Evolutionary conservation across 1,140 invertebrate genomes (phyloP).

Genomic region (Harlomillsia oculata): DNA sequence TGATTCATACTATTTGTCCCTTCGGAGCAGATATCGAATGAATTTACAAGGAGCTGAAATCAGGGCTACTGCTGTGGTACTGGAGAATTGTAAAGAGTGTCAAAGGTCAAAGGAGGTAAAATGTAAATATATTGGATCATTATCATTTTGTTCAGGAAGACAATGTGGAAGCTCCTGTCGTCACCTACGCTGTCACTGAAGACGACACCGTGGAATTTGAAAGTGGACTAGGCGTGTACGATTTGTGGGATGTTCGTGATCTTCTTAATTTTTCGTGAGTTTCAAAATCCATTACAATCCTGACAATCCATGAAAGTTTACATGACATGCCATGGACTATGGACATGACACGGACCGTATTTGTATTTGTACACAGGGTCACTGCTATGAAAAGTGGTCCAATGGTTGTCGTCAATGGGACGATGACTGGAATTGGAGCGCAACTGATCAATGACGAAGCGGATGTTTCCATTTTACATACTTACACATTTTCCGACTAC

Average conservation of each 20-base stretch:
- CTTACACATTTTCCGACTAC: background rate
- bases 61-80: background rate
- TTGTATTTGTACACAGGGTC: background rate
- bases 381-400: background rate
- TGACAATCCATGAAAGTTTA: background rate
- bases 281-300: background rate
- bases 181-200: background rate
- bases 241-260: background rate
- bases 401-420: background rate
- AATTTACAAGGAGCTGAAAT: conserved; percentile 2
- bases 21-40: background rate
- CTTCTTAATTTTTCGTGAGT: conserved; percentile 8
- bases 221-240: background rate
- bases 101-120: too few relatives aligned
- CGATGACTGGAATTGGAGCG: background rate
- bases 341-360: background rate
- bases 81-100: background rate
- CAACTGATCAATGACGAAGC: conserved; percentile 3
- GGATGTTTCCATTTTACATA: conserved; percentile 2
- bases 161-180: background rate
- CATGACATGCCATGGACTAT: background rate
- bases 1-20: too few relatives aligned
- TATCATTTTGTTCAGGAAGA: background rate
- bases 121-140: background rate
- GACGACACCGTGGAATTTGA: background rate